Base-by-base conservation (phyloP, 1,140 invertebrate species). In the Leptonema lineaticorne region DNA sequence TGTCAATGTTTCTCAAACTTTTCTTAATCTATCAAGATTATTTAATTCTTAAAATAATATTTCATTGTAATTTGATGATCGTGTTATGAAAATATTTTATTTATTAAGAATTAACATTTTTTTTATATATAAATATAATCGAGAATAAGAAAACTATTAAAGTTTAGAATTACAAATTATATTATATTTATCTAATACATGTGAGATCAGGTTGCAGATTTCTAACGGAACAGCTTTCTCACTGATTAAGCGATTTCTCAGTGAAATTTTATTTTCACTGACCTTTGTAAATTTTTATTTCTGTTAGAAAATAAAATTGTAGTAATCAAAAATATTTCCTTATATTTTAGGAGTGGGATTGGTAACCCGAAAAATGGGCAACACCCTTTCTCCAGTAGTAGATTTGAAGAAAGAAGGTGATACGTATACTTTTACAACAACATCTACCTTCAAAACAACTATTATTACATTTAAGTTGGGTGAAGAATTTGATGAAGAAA, bases 401-500 rank as follows among this genome's bases (percentile, higher is more conserved):
- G 88, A 92, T 68, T 85, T 94, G 28, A 85, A 82, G 8, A 74
- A 82, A 68, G 83, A 87, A 56, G 85, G 87, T 2, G 88, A 87
- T 27, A 74, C 79, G 2, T 94, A 87, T 81, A 86, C 84, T 1
- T 77, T 95, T 45, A 89, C 89, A 69, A 92, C 92, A 0, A 84
- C 85, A 3, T 93, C 92, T 62, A 90, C 91, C 30, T 93, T 95
- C 79, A 95, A 94, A 79, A 93, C 85, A 74, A 86, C 87, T 0
- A 86, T 89, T 73, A 86, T 91, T 67, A 88, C 85, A 73, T 95
- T 95, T 82, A 91, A 87, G 80, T 84, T 91, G 1, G 90, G 89
- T 1, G 87, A 91, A 71, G 90, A 92, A 76, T 92, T 94, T 74
- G 89, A 92, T 3, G 92, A 95, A 75, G 88, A 89, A 65, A 93